Percentiles rank a stretch among this genome's conserved stretches.
Evolutionary conservation across 2,797 vertebrate species (phyloP).

Genomic region (Synanceia verrucosa): DNA sequence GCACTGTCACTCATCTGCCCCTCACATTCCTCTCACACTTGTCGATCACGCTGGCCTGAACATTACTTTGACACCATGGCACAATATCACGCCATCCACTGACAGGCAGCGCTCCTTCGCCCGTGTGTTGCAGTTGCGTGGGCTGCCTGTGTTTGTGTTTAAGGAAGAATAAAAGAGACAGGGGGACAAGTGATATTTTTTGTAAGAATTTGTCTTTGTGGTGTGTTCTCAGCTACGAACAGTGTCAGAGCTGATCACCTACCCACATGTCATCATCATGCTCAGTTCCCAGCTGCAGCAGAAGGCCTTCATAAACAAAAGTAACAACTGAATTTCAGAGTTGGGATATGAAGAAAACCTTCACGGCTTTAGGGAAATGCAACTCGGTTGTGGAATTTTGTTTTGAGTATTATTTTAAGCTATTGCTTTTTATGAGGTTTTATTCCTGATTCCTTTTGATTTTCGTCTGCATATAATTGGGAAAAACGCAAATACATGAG

Average conservation of each 20-base stretch:
- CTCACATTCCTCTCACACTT: conserved; percentile 61
- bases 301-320: conserved; percentile 61
- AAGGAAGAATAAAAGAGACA: conserved; percentile 64
- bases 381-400: conserved; percentile 10
- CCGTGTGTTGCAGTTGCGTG: conserved; percentile 58
- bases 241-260: conserved; percentile 76
- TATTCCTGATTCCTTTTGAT: background rate
- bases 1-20: conserved; percentile 57
- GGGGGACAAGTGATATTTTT: conserved; percentile 54
- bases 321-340: conserved; percentile 54
- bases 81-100: conserved; percentile 56
- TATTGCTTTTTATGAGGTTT: background rate
- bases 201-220: conserved; percentile 63
- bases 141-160: conserved; percentile 64
- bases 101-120: conserved; percentile 60
- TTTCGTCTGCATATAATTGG: background rate
- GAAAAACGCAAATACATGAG: background rate
- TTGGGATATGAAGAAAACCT: conserved; percentile 36
- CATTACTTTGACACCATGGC: conserved; percentile 68
- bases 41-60: conserved; percentile 61
- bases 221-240: conserved; percentile 78
- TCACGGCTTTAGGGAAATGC: conserved; percentile 45
- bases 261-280: conserved; percentile 65
- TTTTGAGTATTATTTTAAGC: background rate
- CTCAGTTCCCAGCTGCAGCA: conserved; percentile 53